Conservation (phyloP, 1,140 invertebrate species). For the Drosophila bocki region DNA sequence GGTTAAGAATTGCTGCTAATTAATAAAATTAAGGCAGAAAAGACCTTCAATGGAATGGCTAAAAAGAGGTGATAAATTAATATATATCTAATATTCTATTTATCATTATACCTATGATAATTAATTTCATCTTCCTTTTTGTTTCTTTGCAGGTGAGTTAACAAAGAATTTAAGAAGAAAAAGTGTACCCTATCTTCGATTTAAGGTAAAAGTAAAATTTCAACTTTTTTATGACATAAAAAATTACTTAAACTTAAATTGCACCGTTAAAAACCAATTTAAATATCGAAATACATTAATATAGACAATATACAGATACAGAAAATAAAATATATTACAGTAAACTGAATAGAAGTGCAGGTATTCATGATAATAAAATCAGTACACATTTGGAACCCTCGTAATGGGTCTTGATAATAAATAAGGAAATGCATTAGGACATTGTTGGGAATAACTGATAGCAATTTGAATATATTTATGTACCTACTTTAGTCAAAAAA, state of each 20-base stretch:
- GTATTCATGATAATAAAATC: constrained; percentile 9
- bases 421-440: constrained; percentile 17
- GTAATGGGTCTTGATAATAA: neutral
- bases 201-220: neutral
- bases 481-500: neutral
- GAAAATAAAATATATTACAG: constrained; percentile 36
- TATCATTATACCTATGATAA: constrained; percentile 14
- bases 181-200: neutral
- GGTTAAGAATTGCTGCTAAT: constrained; percentile 57
- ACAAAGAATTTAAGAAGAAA: neutral
- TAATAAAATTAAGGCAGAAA: constrained; percentile 36
- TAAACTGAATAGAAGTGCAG: constrained; percentile 41
- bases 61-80: neutral
- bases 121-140: constrained; percentile 22
- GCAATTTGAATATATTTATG: neutral
- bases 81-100: neutral
- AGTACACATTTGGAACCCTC: constrained; percentile 12
- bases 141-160: constrained; percentile 67
- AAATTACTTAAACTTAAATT: constrained; percentile 48
- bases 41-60: constrained; percentile 9
- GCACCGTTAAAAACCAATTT: constrained; percentile 56
- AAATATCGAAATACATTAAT: constrained; percentile 53
- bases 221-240: neutral
- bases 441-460: neutral
- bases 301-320: constrained; percentile 9